Percentiles rank a stretch among this genome's conserved stretches.
Evolutionary conservation across 2,888 invertebrate species (phyloP).

Genomic region (Anarsia innoxiella): DNA sequence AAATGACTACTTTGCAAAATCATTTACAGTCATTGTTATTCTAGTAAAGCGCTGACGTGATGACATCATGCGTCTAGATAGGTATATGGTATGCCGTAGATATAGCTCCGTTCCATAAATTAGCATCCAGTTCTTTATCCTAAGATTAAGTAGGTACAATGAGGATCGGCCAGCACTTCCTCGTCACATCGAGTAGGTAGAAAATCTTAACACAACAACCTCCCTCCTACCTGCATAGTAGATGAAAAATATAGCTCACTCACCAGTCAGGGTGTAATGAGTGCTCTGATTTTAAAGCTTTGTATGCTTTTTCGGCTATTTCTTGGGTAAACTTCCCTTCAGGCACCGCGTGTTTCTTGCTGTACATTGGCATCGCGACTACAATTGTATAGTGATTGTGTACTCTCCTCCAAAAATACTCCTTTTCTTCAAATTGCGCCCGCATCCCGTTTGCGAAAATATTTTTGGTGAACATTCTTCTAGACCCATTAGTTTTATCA

Average conservation of each 20-base stretch:
- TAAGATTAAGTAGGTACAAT: too few relatives aligned
- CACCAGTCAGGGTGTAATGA: slow-evolving; percentile 63
- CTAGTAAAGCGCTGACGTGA: too few relatives aligned
- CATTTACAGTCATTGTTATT: too few relatives aligned
- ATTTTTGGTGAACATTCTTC: slow-evolving; percentile 44
- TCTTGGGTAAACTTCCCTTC: slow-evolving; percentile 42
- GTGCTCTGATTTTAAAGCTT: slow-evolving; percentile 46
- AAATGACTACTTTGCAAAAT: too few relatives aligned
- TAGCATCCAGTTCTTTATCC: too few relatives aligned
- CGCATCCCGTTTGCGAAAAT: slow-evolving; percentile 56
- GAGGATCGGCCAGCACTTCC: too few relatives aligned
- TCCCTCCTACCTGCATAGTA: too few relatives aligned
- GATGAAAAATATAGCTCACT: slow-evolving; percentile 10
- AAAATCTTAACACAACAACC: too few relatives aligned
- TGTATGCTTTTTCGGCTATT: slow-evolving; percentile 43
- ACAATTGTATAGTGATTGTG: slow-evolving; percentile 58
- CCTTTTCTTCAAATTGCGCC: slow-evolving; percentile 34
- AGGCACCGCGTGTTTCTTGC: slow-evolving; percentile 38
- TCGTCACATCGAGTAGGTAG: too few relatives aligned
- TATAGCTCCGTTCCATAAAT: too few relatives aligned
- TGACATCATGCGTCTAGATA: too few relatives aligned
- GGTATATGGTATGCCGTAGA: too few relatives aligned
- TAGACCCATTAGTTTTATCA: slow-evolving; percentile 38
- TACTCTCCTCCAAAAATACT: slow-evolving; percentile 57
- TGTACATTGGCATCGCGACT: slow-evolving; percentile 46